Conservation (phyloP, 2,113 vertebrate species). For the Cyphomyrus discorhynchus region DNA sequence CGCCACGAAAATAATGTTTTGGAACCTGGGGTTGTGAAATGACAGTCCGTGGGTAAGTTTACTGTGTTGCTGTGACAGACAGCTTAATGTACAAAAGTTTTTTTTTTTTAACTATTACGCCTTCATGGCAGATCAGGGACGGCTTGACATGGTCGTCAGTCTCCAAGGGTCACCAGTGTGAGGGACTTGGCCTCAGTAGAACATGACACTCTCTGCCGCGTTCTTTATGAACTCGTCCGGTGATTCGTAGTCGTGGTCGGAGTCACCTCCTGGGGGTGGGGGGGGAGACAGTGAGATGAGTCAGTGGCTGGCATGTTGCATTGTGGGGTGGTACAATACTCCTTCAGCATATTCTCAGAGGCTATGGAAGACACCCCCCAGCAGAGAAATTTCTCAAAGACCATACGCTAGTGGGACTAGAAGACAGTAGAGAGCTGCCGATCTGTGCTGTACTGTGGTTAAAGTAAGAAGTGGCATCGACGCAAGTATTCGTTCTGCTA, state of each 20-base stretch:
- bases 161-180: not conserved
- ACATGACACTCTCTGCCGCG: conserved; percentile 32
- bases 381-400: not conserved
- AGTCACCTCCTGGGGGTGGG: conserved; percentile 26
- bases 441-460: not conserved
- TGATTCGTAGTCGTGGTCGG: conserved; percentile 65
- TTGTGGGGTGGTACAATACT: not conserved
- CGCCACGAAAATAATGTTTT: not conserved
- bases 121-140: not conserved
- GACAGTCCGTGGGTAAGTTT: not conserved
- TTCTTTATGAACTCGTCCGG: conserved; percentile 39
- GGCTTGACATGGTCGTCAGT: not conserved
- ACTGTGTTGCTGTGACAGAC: not conserved
- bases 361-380: not conserved
- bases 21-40: not conserved
- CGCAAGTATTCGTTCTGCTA: not conserved
- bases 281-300: not conserved
- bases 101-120: not conserved
- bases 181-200: conserved; percentile 30
- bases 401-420: not conserved
- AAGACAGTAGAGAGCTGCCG: not conserved
- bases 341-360: not conserved
- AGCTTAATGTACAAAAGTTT: not conserved
- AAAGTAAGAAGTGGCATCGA: not conserved
- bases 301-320: not conserved